These are phyloP conservation scores for Nasua narica DNA, from an alignment of 2,797 vertebrate genomes.

Conservation along the genomic window DNA sequence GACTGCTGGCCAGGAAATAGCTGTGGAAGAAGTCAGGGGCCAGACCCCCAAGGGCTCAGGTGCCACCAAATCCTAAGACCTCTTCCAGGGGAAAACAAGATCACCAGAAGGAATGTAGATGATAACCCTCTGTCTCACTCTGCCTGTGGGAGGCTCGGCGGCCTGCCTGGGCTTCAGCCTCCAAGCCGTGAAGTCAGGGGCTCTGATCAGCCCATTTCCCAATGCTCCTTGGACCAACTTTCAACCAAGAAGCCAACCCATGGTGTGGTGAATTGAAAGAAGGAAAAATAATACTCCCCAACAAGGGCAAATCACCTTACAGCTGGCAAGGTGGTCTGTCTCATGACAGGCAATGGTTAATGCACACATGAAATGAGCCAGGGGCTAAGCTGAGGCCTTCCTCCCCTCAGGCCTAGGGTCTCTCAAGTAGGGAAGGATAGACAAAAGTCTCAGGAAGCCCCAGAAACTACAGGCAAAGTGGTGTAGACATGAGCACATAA, in stretches of 20 bases:
- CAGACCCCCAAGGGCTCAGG: neutral
- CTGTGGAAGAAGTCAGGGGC: neutral
- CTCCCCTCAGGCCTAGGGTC: neutral
- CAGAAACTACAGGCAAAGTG: neutral
- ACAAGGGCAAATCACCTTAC: neutral
- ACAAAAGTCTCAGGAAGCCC: neutral
- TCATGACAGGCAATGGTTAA: neutral
- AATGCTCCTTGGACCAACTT: neutral
- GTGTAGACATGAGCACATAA: no score
- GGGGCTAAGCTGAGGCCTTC: neutral
- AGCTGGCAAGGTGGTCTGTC: neutral
- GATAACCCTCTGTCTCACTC: neutral
- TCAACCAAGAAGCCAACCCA: neutral
- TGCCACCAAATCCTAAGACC: neutral
- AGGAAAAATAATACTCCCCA: neutral
- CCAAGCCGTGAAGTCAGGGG: neutral
- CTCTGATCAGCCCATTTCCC: neutral
- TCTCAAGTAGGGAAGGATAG: neutral
- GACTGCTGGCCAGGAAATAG: neutral
- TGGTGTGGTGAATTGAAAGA: neutral
- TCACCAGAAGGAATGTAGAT: fast-evolving
- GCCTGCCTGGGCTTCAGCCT: neutral
- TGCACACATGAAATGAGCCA: fast-evolving
- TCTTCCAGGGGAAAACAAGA: neutral
- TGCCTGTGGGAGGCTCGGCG: neutral